Conservation (phyloP, 2,113 vertebrate genomes). For the Tetraodon nigroviridis region DNA sequence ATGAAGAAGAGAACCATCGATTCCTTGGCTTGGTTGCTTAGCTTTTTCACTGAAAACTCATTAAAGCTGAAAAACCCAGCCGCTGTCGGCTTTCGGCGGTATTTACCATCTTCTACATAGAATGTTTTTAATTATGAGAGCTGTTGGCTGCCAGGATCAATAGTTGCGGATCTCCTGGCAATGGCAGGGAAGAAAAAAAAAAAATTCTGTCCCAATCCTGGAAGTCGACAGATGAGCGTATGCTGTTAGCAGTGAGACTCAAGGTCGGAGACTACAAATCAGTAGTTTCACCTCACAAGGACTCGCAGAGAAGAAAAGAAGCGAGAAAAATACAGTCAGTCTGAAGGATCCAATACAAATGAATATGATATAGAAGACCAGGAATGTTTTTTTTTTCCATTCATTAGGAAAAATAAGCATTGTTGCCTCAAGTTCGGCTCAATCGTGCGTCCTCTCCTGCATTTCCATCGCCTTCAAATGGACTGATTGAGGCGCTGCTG, state of each 20-base stretch:
- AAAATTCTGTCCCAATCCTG: slow-evolving; percentile 25
- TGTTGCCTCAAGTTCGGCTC: slow-evolving; percentile 44
- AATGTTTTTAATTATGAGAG: slow-evolving; percentile 64
- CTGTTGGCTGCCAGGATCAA: slow-evolving; percentile 61
- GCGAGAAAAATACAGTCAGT: not conserved
- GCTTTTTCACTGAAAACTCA: slow-evolving; percentile 69
- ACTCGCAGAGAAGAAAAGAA: not conserved
- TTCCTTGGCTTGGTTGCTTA: slow-evolving; percentile 57
- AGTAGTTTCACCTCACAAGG: slow-evolving; percentile 4
- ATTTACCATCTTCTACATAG: slow-evolving; percentile 64
- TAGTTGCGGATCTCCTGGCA: slow-evolving; percentile 51
- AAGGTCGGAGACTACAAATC: slow-evolving; percentile 45
- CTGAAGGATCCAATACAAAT: slow-evolving; percentile 23
- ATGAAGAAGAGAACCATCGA: slow-evolving; percentile 66
- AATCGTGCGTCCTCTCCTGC: slow-evolving; percentile 11
- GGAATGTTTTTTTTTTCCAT: slow-evolving; percentile 27
- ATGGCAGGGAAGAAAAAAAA: slow-evolving; percentile 34
- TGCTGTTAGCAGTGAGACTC: slow-evolving; percentile 17
- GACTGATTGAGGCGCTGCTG: not conserved
- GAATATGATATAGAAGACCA: slow-evolving; percentile 16
- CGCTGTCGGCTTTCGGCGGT: slow-evolving; percentile 63
- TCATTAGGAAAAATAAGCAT: slow-evolving; percentile 22
- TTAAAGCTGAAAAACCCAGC: slow-evolving; percentile 63
- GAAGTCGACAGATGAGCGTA: slow-evolving; percentile 43
- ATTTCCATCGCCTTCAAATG: slow-evolving; percentile 31